These are phyloP conservation scores for Yponomeuta cagnagella DNA, from an alignment of 2,888 invertebrate species.

Conservation along the genomic window DNA sequence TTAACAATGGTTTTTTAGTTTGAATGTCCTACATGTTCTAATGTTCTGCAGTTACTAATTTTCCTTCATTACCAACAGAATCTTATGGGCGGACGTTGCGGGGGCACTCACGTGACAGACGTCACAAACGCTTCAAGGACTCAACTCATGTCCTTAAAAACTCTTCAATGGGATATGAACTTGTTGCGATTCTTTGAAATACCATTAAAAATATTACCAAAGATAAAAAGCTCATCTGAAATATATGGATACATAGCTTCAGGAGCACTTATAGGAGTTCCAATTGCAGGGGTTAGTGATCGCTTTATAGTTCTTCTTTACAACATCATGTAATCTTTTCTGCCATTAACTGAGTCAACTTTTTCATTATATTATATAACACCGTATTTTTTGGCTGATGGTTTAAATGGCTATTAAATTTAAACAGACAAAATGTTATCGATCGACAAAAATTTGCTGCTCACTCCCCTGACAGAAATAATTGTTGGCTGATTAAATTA, in stretches of 20 bases:
- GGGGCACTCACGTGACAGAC: slow-evolving; percentile 89
- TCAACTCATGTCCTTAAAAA: slow-evolving; percentile 94
- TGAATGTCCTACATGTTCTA: not conserved
- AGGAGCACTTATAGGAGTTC: slow-evolving; percentile 85
- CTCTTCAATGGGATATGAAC: slow-evolving; percentile 92
- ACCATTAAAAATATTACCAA: slow-evolving; percentile 88
- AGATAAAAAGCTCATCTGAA: slow-evolving; percentile 93
- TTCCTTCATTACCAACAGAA: slow-evolving; percentile 52
- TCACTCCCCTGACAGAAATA: no score
- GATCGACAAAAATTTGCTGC: no score
- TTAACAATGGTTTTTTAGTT: not conserved
- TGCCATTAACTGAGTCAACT: no score
- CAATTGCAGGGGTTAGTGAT: slow-evolving; percentile 88
- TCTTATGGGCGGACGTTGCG: slow-evolving; percentile 73
- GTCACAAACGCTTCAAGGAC: slow-evolving; percentile 98
- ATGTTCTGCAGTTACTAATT: not conserved
- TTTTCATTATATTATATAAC: no score
- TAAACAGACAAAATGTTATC: no score
- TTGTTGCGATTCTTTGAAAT: slow-evolving; percentile 93
- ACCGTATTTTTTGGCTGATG: no score
- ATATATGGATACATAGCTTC: slow-evolving; percentile 88
- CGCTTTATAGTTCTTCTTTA: not conserved
- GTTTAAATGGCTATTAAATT: no score
- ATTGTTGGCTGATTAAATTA: no score
- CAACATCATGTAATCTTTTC: no score